A percentile compares a stretch with the other conserved stretches of the same genome.
Conservation (phyloP, 2,797 vertebrate species). For the Tarsius wallacei region DNA sequence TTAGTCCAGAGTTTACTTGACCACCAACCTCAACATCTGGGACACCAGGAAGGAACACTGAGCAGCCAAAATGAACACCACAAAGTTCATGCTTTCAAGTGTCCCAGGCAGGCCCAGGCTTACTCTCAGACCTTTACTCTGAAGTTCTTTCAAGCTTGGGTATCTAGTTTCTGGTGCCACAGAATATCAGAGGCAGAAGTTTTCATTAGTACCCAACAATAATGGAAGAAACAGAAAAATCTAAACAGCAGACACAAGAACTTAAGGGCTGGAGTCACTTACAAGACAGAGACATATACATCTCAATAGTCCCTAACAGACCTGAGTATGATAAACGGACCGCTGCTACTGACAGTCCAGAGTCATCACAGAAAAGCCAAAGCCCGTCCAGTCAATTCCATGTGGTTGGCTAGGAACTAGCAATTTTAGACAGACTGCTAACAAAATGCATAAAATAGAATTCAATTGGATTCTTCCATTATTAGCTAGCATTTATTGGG, state of each 20-base stretch:
- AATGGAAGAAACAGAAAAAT: conserved; percentile 31
- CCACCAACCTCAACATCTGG: neutral
- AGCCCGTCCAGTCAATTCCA: neutral
- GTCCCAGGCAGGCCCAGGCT: neutral
- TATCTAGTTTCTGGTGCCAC: conserved; percentile 14
- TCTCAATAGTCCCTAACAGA: neutral
- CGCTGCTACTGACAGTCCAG: neutral
- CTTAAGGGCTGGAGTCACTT: neutral
- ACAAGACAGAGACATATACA: neutral
- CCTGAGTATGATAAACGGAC: neutral
- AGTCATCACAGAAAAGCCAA: neutral
- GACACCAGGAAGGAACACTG: neutral
- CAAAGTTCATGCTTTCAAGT: neutral
- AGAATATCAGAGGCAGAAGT: neutral
- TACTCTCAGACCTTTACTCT: neutral
- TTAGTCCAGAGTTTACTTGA: conserved; percentile 12
- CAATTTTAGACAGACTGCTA: neutral
- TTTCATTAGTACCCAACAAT: neutral
- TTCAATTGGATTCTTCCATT: conserved; percentile 5
- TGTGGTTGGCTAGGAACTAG: neutral
- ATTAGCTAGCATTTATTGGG: neutral
- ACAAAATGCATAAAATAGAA: neutral
- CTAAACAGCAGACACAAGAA: neutral
- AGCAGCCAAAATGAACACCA: neutral
- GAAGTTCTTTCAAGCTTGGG: neutral